Base-by-base conservation (phyloP, 2,888 invertebrate genomes). In the Amphimallon solstitiale region DNA sequence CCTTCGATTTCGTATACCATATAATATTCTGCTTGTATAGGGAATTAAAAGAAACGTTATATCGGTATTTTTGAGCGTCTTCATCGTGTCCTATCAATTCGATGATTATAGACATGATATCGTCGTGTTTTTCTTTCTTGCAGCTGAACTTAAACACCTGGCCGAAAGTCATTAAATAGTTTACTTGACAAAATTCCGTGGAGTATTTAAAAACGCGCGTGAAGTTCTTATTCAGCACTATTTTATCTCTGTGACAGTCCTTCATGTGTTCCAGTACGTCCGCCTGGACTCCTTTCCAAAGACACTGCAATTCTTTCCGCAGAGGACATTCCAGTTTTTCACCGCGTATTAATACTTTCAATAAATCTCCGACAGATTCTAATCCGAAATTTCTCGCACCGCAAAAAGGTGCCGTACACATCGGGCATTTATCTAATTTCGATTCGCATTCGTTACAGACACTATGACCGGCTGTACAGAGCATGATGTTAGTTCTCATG, bases 341-440 rank as follows among this genome's bases (percentile, higher is more conserved):
- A 29, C 43, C 29, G 3, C 43, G 40, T 59, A 43, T 15, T 12
- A 59, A 23, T 38, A 19, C 45, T 9, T 65, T 56, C 15, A 65
- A 38, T 37, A 65, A 21, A 29, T 48, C 56, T 7, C 64, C 48
- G 17, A 65, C 38, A 2, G 59, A 48, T 35, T 65, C 64, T n/a
- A 65, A 12, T 1, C 38, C 56, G 17, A 56, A 65, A 38, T 65
- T 65, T 59, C 64, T 14, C 2, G 64, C 56, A 1, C 35, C 38
- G 15, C 48, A 56, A 48, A 65, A 65, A 12, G 64, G 56, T n/a
- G 46, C 23, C 7, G 56, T 48, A 15, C 64, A 65, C 48, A 56
- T 56, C 19, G 64, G 64, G 15, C 64, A 65, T 17, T 56, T 56
- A 48, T 65, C 48, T 17, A 65, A 59, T 38, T 65, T 65, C 6